Conservation (phyloP, 1,140 invertebrate species). For the Dendrolimus kikuchii region DNA sequence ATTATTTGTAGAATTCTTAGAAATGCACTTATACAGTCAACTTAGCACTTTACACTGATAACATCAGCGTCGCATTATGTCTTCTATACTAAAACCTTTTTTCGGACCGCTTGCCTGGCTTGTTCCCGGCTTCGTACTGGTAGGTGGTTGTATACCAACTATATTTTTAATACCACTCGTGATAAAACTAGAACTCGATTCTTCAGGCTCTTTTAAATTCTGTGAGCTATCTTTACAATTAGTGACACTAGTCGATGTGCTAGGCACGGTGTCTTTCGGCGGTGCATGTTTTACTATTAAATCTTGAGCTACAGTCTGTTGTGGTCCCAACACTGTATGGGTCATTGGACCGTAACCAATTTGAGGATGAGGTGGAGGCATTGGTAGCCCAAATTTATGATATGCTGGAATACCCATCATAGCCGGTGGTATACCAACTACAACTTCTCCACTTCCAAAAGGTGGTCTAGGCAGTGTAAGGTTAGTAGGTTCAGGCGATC, state of each 20-base stretch:
- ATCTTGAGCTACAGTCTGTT: constrained; percentile 67
- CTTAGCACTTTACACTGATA: not conserved
- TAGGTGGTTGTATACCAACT: constrained; percentile 65
- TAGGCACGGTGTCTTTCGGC: constrained; percentile 60
- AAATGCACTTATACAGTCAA: not conserved
- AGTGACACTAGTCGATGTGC: constrained; percentile 51
- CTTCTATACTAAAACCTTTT: constrained; percentile 82
- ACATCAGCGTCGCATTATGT: constrained; percentile 80
- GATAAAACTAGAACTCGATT: constrained; percentile 47
- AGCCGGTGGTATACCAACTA: constrained; percentile 51
- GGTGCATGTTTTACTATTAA: constrained; percentile 66
- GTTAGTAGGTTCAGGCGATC: constrained; percentile 69
- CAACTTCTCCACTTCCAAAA: constrained; percentile 41
- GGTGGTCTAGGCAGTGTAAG: constrained; percentile 59
- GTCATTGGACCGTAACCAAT: constrained; percentile 51
- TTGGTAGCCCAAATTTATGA: constrained; percentile 64
- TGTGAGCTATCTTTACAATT: constrained; percentile 38
- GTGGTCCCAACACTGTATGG: constrained; percentile 54
- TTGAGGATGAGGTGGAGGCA: constrained; percentile 65
- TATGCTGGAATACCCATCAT: constrained; percentile 56
- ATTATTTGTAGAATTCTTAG: not conserved
- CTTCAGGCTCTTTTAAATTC: constrained; percentile 38
- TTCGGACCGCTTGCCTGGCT: constrained; percentile 66
- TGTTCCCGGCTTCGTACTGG: constrained; percentile 64
- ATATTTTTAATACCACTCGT: constrained; percentile 66